These are phyloP conservation scores for Drosophila vallismaia DNA, from an alignment of 2,888 invertebrate species.

Conservation along the genomic window DNA sequence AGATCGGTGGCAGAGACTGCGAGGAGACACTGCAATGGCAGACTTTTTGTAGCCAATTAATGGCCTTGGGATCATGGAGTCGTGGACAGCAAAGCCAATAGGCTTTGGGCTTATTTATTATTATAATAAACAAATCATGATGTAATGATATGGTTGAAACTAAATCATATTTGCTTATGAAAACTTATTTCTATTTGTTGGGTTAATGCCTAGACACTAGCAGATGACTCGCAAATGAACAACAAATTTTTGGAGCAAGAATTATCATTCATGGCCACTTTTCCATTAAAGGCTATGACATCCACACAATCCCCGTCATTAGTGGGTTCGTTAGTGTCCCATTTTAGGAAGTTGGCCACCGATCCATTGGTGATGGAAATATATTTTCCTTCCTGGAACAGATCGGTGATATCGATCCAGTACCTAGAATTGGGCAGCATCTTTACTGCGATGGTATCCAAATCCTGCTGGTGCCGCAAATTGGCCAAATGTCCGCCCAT, in stretches of 20 bases:
- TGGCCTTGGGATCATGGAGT: conserved; percentile 21
- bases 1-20: conserved; percentile 24
- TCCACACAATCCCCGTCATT: conserved; percentile 29
- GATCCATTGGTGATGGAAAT: conserved; percentile 22
- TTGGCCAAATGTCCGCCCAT: conserved; percentile 30
- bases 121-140: conserved; percentile 1
- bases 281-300: not conserved
- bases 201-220: not conserved
- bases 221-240: conserved; percentile 19
- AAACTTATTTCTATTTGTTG: not conserved
- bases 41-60: conserved; percentile 35
- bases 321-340: conserved; percentile 28
- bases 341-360: conserved; percentile 13
- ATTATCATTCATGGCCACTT: conserved; percentile 27
- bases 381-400: conserved; percentile 16
- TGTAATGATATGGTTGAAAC: not conserved
- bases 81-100: not conserved
- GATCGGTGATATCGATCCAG: conserved; percentile 38
- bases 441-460: not conserved
- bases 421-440: conserved; percentile 1
- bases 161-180: not conserved
- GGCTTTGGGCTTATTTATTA: not conserved
- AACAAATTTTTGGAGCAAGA: not conserved
- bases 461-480: conserved; percentile 14
- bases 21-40: conserved; percentile 24